Conservation (phyloP, 2,888 invertebrate species). For the Eilema caniola region DNA sequence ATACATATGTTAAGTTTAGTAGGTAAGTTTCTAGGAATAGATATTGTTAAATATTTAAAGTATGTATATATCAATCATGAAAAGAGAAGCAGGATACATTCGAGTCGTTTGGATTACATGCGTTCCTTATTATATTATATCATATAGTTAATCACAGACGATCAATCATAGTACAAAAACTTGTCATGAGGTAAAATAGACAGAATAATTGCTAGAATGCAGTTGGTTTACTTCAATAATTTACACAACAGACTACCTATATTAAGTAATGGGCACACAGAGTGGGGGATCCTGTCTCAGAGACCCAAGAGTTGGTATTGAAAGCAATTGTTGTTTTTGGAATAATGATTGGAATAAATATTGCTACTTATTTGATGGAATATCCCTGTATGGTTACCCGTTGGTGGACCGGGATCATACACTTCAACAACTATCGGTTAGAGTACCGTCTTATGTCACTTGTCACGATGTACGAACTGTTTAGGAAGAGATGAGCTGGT, state of each 20-base stretch:
- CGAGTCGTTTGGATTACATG: not conserved
- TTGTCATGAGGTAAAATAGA: not conserved
- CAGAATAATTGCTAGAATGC: constrained; percentile 2
- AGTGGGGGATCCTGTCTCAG: not conserved
- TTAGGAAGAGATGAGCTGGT: too few relatives aligned
- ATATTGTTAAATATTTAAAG: too few relatives aligned
- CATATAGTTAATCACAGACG: not conserved
- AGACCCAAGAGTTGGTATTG: not conserved
- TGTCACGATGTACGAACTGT: too few relatives aligned
- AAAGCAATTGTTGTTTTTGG: not conserved
- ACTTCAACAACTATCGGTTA: too few relatives aligned
- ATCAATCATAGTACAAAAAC: not conserved
- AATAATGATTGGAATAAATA: not conserved
- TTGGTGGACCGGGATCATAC: too few relatives aligned
- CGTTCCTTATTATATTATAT: not conserved
- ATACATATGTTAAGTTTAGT: too few relatives aligned
- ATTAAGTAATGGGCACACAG: not conserved
- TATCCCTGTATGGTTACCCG: too few relatives aligned
- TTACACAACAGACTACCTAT: not conserved
- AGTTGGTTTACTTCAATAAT: not conserved
- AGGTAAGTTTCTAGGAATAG: too few relatives aligned
- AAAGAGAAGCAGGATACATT: too few relatives aligned
- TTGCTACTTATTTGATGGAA: not conserved
- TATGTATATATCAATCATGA: too few relatives aligned
- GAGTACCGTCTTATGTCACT: too few relatives aligned